phyloP scores from a whole-genome alignment of 2,797 vertebrate species.

The Periophthalmus magnuspinnatus region DNA sequence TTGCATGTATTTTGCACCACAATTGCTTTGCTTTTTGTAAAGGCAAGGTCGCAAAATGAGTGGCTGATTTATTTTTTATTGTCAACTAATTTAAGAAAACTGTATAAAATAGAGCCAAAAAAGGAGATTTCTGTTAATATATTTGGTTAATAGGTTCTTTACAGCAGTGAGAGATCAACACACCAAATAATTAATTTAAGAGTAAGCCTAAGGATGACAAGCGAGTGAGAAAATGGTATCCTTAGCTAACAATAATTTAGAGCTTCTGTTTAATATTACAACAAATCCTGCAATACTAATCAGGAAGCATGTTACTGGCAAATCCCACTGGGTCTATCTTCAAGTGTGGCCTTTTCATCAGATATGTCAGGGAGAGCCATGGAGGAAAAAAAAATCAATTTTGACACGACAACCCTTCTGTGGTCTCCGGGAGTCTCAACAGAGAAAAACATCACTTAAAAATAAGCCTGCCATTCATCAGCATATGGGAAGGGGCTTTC shows the following conservation, averaged over 20 bases:
- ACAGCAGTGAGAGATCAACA: no score
- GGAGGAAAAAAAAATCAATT: constrained; percentile 28
- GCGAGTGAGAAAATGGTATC: neutral
- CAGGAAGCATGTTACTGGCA: constrained; percentile 16
- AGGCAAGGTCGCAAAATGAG: no score
- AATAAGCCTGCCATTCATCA: constrained; percentile 61
- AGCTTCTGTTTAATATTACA: constrained; percentile 5
- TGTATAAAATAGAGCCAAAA: no score
- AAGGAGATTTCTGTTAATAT: no score
- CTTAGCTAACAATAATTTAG: neutral
- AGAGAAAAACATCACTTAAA: constrained; percentile 69
- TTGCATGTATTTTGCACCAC: neutral
- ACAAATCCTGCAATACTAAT: neutral
- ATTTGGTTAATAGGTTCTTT: no score
- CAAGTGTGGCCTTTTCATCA: constrained; percentile 55
- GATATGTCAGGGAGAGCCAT: constrained; percentile 40
- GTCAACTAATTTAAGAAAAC: no score
- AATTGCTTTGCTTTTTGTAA: neutral
- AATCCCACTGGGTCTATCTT: constrained; percentile 35
- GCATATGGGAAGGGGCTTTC: constrained; percentile 60
- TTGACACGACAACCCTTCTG: constrained; percentile 48
- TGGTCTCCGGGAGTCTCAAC: constrained; percentile 50
- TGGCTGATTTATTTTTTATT: no score
- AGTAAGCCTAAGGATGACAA: neutral
- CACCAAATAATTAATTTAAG: no score